A percentile compares a stretch with the other conserved stretches of the same genome.
These are phyloP conservation scores for Rhagoletis zephyria DNA, from an alignment of 1,140 invertebrate species.

Conservation along the genomic window DNA sequence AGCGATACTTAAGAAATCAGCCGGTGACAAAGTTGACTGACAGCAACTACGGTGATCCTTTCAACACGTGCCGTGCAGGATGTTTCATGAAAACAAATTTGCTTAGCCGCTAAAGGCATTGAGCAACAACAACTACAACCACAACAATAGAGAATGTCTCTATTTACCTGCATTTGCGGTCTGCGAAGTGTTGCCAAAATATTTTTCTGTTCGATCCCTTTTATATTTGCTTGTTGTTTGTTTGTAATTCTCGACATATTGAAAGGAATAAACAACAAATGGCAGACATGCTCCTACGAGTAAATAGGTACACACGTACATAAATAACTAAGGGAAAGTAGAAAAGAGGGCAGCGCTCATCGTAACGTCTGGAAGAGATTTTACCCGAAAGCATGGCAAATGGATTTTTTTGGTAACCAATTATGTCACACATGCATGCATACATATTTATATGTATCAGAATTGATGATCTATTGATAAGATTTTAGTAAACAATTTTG, in stretches of 20 bases:
- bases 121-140: too few relatives aligned
- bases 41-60: not conserved
- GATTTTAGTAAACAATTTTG: too few relatives aligned
- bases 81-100: conserved; percentile 36
- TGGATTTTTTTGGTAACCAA: too few relatives aligned
- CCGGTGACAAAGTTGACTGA: not conserved
- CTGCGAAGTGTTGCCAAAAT: conserved; percentile 21
- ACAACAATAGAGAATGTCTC: not conserved
- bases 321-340: not conserved
- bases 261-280: conserved; percentile 34
- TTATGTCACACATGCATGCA: not conserved
- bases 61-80: conserved; percentile 47
- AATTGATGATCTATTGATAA: too few relatives aligned
- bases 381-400: too few relatives aligned
- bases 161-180: not conserved
- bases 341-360: too few relatives aligned
- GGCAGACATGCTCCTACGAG: not conserved
- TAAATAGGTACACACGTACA: not conserved
- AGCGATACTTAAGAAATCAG: conserved; percentile 3
- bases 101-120: too few relatives aligned
- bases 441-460: not conserved
- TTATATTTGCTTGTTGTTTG: conserved; percentile 34
- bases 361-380: too few relatives aligned
- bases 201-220: conserved; percentile 4
- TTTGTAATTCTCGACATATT: conserved; percentile 14